A percentile compares a stretch with the other conserved stretches of the same genome.
Evolutionary conservation across 2,797 vertebrate species (phyloP).

Genomic region (Lemur catta): DNA sequence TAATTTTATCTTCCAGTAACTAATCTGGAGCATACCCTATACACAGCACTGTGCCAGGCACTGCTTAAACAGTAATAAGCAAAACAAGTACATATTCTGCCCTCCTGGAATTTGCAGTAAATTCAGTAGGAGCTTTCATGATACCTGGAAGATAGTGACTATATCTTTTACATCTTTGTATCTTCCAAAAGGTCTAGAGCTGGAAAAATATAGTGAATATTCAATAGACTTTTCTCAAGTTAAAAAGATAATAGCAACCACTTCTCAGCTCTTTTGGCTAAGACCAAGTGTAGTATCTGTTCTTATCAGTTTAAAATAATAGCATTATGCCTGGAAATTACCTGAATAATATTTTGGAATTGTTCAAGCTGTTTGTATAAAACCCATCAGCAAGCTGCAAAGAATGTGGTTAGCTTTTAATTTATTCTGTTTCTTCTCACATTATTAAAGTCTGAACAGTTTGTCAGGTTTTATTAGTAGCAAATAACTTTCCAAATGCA

Average conservation of each 20-base stretch:
- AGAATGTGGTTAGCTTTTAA: constrained; percentile 27
- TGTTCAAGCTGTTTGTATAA: constrained; percentile 58
- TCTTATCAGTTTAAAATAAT: not conserved
- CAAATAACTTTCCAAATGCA: constrained; percentile 55
- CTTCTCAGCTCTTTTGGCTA: not conserved
- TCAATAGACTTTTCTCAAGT: not conserved
- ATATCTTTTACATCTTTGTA: not conserved
- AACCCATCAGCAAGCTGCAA: constrained; percentile 42
- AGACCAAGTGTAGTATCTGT: not conserved
- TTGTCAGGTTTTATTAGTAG: constrained; percentile 62
- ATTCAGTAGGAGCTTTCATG: not conserved
- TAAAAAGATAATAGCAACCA: not conserved
- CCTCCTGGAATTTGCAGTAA: not conserved
- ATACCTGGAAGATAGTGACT: not conserved
- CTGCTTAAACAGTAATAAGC: not conserved
- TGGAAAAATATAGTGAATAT: not conserved
- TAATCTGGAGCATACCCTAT: not conserved
- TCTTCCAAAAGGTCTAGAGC: not conserved
- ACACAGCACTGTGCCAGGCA: not conserved
- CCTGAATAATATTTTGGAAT: constrained; percentile 55
- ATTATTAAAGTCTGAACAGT: constrained; percentile 62
- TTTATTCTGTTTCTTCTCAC: constrained; percentile 50
- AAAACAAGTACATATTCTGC: not conserved
- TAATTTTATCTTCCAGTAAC: not conserved
- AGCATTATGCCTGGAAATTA: constrained; percentile 2